Conservation (phyloP, 2,888 invertebrate species). For the Trachelus tabidus region DNA sequence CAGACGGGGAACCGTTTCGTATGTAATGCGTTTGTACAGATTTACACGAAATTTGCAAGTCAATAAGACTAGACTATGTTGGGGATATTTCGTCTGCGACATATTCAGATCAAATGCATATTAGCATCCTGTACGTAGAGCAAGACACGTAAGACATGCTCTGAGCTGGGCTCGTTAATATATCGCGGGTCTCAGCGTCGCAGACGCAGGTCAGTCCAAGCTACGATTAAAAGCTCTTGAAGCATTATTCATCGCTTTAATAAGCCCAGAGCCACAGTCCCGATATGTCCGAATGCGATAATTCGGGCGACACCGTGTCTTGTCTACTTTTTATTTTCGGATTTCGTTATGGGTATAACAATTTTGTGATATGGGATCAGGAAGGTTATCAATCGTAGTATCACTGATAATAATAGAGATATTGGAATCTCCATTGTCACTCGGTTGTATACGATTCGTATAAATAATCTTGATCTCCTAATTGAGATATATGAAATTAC, state of each 20-base stretch:
- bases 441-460: no score
- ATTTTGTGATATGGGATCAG: background rate
- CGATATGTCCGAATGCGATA: background rate
- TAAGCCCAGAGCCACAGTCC: background rate
- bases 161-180: background rate
- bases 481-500: background rate
- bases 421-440: no score
- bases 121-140: background rate
- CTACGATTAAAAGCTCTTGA: background rate
- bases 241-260: background rate
- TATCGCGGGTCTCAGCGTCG: background rate
- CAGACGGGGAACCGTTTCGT: background rate
- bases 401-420: no score
- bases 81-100: background rate
- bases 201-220: background rate
- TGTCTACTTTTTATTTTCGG: background rate
- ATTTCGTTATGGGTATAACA: background rate
- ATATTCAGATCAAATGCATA: background rate
- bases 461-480: background rate
- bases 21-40: constrained; percentile 1
- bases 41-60: constrained; percentile 1
- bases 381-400: no score
- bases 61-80: background rate
- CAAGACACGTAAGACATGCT: background rate
- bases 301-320: no score